Evolutionary conservation across 2,888 invertebrate genomes (phyloP).

Genomic region (Sussaba pulchella): DNA sequence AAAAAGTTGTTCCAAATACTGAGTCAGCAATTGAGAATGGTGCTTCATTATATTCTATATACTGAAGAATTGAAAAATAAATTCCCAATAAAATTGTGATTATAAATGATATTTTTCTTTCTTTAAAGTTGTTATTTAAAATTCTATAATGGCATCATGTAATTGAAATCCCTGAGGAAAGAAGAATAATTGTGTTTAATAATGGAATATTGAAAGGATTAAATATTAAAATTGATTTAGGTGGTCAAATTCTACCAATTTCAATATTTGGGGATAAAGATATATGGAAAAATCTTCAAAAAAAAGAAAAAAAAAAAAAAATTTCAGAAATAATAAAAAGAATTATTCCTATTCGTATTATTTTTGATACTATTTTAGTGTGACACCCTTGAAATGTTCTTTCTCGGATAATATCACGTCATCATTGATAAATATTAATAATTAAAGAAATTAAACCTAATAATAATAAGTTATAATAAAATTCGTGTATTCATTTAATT

Average conservation of each 20-base stretch:
- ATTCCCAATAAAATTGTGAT: constrained; percentile 87
- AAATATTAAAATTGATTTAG: constrained; percentile 87
- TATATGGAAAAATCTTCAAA: constrained; percentile 85
- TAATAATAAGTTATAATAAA: constrained; percentile 84
- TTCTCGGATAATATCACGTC: constrained; percentile 90
- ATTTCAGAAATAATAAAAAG: constrained; percentile 76
- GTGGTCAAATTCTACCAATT: constrained; percentile 88
- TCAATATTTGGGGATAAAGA: constrained; percentile 86
- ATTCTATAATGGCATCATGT: constrained; percentile 88
- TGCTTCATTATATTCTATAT: constrained; percentile 89
- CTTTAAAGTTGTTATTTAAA: constrained; percentile 84
- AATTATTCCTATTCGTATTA: constrained; percentile 90
- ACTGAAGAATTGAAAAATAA: constrained; percentile 89
- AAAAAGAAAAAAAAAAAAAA: constrained; percentile 88
- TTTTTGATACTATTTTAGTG: constrained; percentile 86
- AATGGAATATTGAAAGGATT: constrained; percentile 90
- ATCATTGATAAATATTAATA: constrained; percentile 87
- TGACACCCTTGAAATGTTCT: constrained; percentile 89
- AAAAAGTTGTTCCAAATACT: constrained; percentile 89
- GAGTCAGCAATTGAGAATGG: constrained; percentile 87
- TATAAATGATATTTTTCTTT: constrained; percentile 84
- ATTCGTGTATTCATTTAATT: constrained; percentile 86
- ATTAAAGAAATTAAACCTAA: constrained; percentile 85
- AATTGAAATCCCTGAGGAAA: constrained; percentile 89
- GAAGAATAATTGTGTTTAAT: constrained; percentile 90